Conservation (phyloP, 2,797 vertebrate species). For the Gallinago solitaria region DNA sequence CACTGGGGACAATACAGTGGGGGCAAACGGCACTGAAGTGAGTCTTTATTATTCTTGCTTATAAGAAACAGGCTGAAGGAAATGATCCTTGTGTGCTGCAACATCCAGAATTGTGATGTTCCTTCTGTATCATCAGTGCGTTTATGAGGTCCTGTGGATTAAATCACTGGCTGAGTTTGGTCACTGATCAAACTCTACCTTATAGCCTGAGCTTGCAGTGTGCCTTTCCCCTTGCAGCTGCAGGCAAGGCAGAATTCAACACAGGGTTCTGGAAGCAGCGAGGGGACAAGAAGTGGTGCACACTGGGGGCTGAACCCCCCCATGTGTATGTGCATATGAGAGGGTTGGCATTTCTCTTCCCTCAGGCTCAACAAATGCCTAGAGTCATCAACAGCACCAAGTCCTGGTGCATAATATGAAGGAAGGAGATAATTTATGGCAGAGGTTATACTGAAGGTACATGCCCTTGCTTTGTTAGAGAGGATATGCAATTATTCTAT, state of each 20-base stretch:
- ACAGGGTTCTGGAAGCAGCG: not conserved
- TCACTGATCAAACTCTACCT: not conserved
- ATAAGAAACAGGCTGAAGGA: not conserved
- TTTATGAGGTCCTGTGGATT: not conserved
- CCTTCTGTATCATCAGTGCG: not conserved
- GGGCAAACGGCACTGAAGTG: not conserved
- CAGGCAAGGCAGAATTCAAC: not conserved
- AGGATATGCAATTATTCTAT: not conserved
- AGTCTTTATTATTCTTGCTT: not conserved
- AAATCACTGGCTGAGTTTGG: not conserved
- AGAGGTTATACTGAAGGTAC: not conserved
- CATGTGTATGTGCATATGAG: not conserved
- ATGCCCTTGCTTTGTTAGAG: not conserved
- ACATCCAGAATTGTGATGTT: not conserved
- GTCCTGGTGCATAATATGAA: not conserved
- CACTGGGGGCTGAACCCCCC: not conserved
- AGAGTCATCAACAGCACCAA: not conserved
- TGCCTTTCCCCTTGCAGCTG: not conserved
- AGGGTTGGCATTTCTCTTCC: not conserved
- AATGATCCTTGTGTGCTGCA: not conserved
- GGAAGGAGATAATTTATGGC: not conserved
- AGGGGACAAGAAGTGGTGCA: not conserved
- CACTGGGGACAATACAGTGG: not conserved
- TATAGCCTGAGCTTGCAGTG: not conserved
- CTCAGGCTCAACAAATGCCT: not conserved